Base-by-base conservation (phyloP, 1,140 invertebrate genomes). In the Cardiocondyla obscurior region DNA sequence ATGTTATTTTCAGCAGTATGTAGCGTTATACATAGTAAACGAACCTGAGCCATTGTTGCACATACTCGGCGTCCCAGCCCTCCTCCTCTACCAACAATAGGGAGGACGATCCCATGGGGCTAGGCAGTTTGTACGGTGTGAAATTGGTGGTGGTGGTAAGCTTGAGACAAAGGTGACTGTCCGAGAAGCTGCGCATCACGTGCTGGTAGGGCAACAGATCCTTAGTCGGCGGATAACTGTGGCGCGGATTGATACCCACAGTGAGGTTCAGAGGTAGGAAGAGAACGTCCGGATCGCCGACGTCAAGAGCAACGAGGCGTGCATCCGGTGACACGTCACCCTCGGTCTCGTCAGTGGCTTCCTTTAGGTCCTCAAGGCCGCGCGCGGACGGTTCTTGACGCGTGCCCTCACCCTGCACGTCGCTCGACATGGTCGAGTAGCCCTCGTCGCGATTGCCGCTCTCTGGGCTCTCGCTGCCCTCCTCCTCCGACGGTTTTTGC, bases 361-460 rank as follows among this genome's bases (percentile, higher is more conserved):
- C 96, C 91, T 96, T 96, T 6, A 97, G 94, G 90, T 96, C 96
- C 70, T 96, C 96, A 3, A 97, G 92, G 5, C 95, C 96, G 74
- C 96, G 91, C 64, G 95, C 93, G 0, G 95, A 95, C 67, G 95
- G 94, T 51, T 95, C 95, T 62, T 95, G 95, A 25, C 95, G 92
- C 7, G 94, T 95, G 0, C 95, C 95, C 85, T 97, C 96, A 1
- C 96, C 96, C 90, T 97, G 97, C 2, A 97, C 96, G 90, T 98
- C 97, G 88, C 97, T 97, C 0, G 97, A 97, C 97, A 98, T 98
- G 3, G 97, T 98, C 36, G 97, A 98, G 91, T 98, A 98, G 1
- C 97, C 97, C 93, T 98, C 97, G 93, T 98, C 97, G 85, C 96
- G 95, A 83, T 97, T 97, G 12, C 96, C 96, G 87, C 95, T 96